Conservation (phyloP, 2,888 invertebrate genomes). For the Geophilus truncorum region DNA sequence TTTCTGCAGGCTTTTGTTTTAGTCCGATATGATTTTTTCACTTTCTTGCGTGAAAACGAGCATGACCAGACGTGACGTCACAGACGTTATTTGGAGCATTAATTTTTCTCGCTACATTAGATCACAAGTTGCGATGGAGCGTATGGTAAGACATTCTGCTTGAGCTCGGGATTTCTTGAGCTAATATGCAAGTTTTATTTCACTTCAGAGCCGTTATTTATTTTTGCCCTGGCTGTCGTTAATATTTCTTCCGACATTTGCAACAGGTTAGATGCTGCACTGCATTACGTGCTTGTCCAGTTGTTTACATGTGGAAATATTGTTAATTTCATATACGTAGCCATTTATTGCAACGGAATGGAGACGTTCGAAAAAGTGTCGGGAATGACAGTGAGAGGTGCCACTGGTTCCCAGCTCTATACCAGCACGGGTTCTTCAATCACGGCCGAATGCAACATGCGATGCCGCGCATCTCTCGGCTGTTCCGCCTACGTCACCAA, state of each 20-base stretch:
- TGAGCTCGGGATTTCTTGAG: background rate
- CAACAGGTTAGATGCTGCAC: too few species aligned
- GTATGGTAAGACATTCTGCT: background rate
- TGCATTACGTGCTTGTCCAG: too few species aligned
- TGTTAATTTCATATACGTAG: background rate
- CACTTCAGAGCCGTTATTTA: background rate
- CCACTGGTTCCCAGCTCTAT: constrained; percentile 38
- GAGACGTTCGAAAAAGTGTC: constrained; percentile 41
- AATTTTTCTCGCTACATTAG: background rate
- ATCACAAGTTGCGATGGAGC: background rate
- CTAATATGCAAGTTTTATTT: background rate
- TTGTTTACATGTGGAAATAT: too few species aligned
- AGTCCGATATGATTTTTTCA: background rate
- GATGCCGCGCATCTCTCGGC: constrained; percentile 39
- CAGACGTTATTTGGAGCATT: background rate
- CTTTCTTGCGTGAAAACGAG: background rate
- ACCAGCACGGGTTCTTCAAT: constrained; percentile 36
- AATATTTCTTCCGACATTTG: background rate
- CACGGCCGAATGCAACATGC: constrained; percentile 38
- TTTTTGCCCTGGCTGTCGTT: background rate
- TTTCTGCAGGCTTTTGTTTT: constrained; percentile 1
- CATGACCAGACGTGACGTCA: constrained; percentile 5
- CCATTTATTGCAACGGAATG: constrained; percentile 37
- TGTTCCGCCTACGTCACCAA: constrained; percentile 41
- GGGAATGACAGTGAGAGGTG: constrained; percentile 39